A percentile compares a stretch with the other conserved stretches of the same genome.
These are phyloP conservation scores for Trachelus tabidus DNA, from an alignment of 2,888 invertebrate genomes.

Conservation along the genomic window DNA sequence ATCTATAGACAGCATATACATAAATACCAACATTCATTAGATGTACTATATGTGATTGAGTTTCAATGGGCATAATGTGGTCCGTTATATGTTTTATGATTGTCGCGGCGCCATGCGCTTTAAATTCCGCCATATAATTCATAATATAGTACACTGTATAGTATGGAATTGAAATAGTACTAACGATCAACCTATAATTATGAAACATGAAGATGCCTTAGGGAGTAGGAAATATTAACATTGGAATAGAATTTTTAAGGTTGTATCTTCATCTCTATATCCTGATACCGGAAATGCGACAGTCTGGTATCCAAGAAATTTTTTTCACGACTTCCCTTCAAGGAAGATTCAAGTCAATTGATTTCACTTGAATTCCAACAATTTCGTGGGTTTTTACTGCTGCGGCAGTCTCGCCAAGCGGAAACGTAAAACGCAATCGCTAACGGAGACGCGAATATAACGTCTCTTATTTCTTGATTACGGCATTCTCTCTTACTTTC, in stretches of 20 bases:
- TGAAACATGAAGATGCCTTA: neutral
- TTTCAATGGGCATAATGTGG: constrained; percentile 7
- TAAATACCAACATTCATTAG: neutral
- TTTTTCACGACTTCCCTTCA: neutral
- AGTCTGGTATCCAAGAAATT: neutral
- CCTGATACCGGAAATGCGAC: neutral
- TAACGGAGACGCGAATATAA: constrained; percentile 29
- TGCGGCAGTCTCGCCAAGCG: constrained; percentile 44
- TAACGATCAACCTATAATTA: neutral
- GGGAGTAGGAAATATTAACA: neutral
- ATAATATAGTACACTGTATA: neutral
- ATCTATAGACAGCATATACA: neutral
- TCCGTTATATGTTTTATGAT: constrained; percentile 25
- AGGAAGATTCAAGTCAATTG: neutral
- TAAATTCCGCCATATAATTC: neutral
- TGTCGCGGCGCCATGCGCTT: constrained; percentile 21
- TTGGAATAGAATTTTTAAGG: neutral
- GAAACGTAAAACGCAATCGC: constrained; percentile 48
- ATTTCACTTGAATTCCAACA: neutral
- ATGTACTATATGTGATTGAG: neutral
- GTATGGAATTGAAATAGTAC: neutral
- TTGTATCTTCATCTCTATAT: neutral
- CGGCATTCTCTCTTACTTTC: neutral
- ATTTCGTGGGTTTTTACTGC: neutral
- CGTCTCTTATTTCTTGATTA: constrained; percentile 17